A percentile compares a stretch with the other conserved stretches of the same genome.
Conservation (phyloP, 2,113 vertebrate genomes). For the sheep (Ovis aries) region DNA sequence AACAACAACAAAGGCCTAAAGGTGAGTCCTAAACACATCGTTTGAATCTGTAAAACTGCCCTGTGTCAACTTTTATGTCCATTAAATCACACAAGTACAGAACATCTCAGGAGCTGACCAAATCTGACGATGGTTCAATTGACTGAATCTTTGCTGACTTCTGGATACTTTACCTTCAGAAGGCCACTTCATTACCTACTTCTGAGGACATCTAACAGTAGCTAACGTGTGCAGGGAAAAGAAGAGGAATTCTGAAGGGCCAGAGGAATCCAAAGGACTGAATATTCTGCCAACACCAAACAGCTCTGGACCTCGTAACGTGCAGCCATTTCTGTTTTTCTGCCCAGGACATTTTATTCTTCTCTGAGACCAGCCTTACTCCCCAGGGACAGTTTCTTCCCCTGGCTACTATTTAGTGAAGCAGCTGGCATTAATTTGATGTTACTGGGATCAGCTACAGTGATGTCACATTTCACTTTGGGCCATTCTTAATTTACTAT, state of each 20-base stretch:
- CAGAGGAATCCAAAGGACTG: background rate
- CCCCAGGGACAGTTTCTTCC: background rate
- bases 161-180: background rate
- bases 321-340: background rate
- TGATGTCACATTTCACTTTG: slow-evolving; percentile 31
- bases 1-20: background rate
- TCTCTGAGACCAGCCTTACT: background rate
- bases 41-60: background rate
- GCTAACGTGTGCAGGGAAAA: background rate
- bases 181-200: background rate
- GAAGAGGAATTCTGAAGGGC: background rate
- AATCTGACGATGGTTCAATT: background rate
- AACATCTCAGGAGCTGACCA: background rate
- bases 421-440: background rate
- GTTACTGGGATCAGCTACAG: background rate
- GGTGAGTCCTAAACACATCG: background rate
- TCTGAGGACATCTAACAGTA: background rate
- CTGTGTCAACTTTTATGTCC: background rate
- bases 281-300: background rate
- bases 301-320: background rate
- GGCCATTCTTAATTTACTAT: slow-evolving; percentile 23
- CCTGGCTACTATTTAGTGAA: background rate
- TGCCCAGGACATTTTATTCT: slow-evolving; percentile 24
- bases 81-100: background rate
- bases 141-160: background rate